Evolutionary conservation across 2,888 invertebrate species (phyloP).

Genomic region (Lydus trimaculatus): DNA sequence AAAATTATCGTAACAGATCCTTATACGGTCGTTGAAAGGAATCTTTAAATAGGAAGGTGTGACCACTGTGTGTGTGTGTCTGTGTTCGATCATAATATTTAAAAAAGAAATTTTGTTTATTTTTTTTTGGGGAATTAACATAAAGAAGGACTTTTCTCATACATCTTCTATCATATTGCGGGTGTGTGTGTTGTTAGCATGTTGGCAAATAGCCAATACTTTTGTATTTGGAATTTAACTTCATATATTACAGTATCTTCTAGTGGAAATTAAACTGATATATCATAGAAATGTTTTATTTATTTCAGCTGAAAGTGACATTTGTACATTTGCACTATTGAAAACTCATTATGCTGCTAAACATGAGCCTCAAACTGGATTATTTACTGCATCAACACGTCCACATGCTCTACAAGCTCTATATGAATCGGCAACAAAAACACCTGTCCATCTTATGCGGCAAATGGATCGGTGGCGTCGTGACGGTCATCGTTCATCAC

Average conservation of each 20-base stretch:
- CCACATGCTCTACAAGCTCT: conserved; percentile 78
- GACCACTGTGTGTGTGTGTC: neutral
- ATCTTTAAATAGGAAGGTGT: conserved; percentile 11
- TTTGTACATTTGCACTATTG: conserved; percentile 83
- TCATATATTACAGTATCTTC: neutral
- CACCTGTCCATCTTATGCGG: conserved; percentile 69
- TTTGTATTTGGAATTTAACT: neutral
- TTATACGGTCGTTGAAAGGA: conserved; percentile 18
- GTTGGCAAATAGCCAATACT: neutral
- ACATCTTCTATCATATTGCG: neutral
- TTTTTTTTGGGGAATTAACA: neutral
- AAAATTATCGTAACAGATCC: conserved; percentile 9
- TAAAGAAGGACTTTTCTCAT: neutral
- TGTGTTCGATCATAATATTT: neutral
- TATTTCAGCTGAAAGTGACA: conserved; percentile 90
- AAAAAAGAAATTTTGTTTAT: conserved; percentile 10
- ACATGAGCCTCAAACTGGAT: conserved; percentile 72
- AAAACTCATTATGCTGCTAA: conserved; percentile 79
- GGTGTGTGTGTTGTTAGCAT: neutral
- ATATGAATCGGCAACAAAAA: conserved; percentile 79
- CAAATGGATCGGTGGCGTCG: conserved; percentile 74
- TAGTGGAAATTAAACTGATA: no score
- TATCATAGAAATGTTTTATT: conserved; percentile 34
- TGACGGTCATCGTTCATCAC: conserved; percentile 69
- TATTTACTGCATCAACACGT: conserved; percentile 78